A percentile compares a stretch with the other conserved stretches of the same genome.
Evolutionary conservation across 1,140 invertebrate genomes (phyloP).

Genomic region (Diachasmimorpha longicaudata): DNA sequence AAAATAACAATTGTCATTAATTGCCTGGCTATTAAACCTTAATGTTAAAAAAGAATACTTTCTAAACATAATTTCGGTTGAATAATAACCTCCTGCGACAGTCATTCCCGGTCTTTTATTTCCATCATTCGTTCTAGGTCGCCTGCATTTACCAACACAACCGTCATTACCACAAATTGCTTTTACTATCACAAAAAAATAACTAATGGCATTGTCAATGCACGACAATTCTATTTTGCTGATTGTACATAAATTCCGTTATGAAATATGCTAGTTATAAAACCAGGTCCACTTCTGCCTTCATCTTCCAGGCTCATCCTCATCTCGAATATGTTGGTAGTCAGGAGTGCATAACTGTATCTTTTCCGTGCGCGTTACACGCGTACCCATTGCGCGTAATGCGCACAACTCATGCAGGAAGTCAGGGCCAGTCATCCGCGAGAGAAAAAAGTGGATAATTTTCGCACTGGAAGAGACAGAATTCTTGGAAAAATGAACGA

Average conservation of each 20-base stretch:
- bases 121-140: no score
- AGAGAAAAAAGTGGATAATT: constrained; percentile 21
- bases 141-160: no score
- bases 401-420: constrained; percentile 23
- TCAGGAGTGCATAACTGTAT: constrained; percentile 45
- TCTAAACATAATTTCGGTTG: no score
- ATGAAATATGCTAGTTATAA: constrained; percentile 48
- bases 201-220: not conserved
- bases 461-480: not conserved
- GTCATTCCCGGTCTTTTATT: no score
- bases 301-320: constrained; percentile 12
- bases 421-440: constrained; percentile 15
- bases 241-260: constrained; percentile 43
- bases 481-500: not conserved
- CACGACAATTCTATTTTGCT: constrained; percentile 24
- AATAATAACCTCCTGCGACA: no score
- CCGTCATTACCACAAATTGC: no score
- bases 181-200: no score
- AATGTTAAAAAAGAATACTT: no score
- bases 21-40: no score
- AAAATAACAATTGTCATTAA: no score
- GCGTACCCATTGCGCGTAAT: constrained; percentile 20
- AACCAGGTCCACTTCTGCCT: constrained; percentile 37
- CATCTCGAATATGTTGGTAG: not conserved
- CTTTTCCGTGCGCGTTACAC: constrained; percentile 34